A percentile compares a stretch with the other conserved stretches of the same genome.
These are phyloP conservation scores for Hoplodrina ambigua DNA, from an alignment of 2,888 invertebrate genomes.

Conservation along the genomic window DNA sequence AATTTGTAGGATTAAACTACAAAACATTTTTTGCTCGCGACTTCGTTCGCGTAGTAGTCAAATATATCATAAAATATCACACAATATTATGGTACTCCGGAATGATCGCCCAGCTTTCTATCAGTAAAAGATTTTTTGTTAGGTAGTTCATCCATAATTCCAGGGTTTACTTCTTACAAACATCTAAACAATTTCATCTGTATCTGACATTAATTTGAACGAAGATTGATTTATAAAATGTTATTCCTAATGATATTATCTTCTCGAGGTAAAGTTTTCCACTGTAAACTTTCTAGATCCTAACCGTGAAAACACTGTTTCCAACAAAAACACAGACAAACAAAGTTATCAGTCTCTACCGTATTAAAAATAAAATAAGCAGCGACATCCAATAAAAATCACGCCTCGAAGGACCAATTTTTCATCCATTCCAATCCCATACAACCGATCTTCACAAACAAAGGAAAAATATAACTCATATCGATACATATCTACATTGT, in stretches of 20 bases:
- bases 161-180: too few relatives aligned
- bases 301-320: too few relatives aligned
- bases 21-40: neutral
- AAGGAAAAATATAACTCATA: constrained; percentile 59
- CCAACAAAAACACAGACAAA: neutral
- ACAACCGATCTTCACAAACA: constrained; percentile 47
- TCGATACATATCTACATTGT: constrained; percentile 56
- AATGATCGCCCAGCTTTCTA: too few relatives aligned
- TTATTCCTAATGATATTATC: neutral
- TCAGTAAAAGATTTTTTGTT: too few relatives aligned
- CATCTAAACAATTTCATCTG: too few relatives aligned
- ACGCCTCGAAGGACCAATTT: constrained; percentile 49
- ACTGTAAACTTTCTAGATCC: too few relatives aligned
- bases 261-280: neutral
- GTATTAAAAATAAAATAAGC: constrained; percentile 37
- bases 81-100: too few relatives aligned
- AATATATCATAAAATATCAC: too few relatives aligned
- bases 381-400: constrained; percentile 26
- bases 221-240: neutral
- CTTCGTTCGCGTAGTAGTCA: too few relatives aligned
- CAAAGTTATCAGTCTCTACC: constrained; percentile 4
- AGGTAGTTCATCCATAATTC: too few relatives aligned
- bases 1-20: neutral
- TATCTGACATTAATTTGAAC: too few relatives aligned
- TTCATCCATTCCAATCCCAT: constrained; percentile 38